Percentiles rank a stretch among this genome's conserved stretches.
phyloP scores from a whole-genome alignment of 2,113 vertebrate species.

The Erythrolamprus reginae region DNA sequence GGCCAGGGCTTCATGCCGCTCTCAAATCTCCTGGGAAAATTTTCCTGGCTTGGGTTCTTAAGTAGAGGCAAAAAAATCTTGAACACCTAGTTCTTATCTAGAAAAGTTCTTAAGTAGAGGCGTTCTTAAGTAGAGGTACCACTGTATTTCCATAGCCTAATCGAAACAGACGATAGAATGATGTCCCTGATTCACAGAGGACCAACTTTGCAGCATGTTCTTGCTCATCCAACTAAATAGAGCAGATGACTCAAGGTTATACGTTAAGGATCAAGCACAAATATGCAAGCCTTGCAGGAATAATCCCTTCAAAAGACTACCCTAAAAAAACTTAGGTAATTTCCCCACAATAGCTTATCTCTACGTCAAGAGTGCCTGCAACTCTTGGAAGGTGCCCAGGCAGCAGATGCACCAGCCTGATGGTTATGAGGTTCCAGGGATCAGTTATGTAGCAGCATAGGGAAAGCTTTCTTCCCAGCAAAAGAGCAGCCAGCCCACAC shows the following conservation, averaged over 20 bases:
- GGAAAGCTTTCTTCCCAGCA: not conserved
- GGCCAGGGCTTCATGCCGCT: too few relatives aligned
- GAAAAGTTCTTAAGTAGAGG: too few relatives aligned
- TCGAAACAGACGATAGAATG: not conserved
- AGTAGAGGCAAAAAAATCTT: too few relatives aligned
- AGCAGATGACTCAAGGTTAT: not conserved
- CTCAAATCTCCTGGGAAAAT: too few relatives aligned
- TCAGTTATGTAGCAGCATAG: not conserved
- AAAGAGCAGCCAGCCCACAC: not conserved
- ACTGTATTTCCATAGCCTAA: not conserved
- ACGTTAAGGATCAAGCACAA: not conserved
- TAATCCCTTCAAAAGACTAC: not conserved
- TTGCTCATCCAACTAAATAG: not conserved
- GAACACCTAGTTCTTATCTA: too few relatives aligned
- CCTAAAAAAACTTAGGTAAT: not conserved
- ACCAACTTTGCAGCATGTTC: not conserved
- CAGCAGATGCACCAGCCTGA: not conserved
- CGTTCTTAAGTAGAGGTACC: too few relatives aligned
- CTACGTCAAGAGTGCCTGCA: not conserved
- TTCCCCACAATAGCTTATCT: not conserved
- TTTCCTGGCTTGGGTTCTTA: too few relatives aligned
- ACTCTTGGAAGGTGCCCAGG: not conserved
- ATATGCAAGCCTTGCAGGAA: not conserved
- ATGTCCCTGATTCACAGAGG: not conserved
- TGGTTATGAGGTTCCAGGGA: not conserved